These are phyloP conservation scores for Seira musarum DNA, from an alignment of 2,888 invertebrate species.

Conservation along the genomic window DNA sequence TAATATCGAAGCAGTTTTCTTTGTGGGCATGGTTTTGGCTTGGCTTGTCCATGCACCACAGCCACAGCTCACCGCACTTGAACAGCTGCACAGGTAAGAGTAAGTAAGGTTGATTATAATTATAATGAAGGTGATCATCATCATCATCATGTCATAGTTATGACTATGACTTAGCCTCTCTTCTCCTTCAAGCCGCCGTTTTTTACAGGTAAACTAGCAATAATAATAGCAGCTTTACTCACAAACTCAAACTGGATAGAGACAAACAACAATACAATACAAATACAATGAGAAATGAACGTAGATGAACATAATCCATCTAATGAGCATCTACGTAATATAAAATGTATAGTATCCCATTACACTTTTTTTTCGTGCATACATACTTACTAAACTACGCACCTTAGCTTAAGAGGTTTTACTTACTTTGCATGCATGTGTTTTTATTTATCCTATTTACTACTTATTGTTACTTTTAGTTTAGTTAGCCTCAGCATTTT, in stretches of 20 bases:
- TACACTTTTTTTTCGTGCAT: too few relatives aligned
- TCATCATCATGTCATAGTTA: not conserved
- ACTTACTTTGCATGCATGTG: conserved; percentile 14
- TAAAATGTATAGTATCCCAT: conserved; percentile 20
- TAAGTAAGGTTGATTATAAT: not conserved
- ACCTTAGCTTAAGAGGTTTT: not conserved
- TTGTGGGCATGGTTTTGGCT: too few relatives aligned
- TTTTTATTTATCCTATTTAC: conserved; percentile 23
- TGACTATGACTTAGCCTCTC: conserved; percentile 1
- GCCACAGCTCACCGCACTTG: not conserved
- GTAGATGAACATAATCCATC: conserved; percentile 29
- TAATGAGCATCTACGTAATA: conserved; percentile 15
- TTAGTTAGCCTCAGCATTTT: conserved; percentile 18
- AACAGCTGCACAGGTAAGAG: not conserved
- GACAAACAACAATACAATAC: conserved; percentile 17
- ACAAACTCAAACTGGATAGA: not conserved
- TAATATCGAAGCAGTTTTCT: too few relatives aligned
- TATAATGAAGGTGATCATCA: not conserved
- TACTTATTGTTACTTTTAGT: too few relatives aligned
- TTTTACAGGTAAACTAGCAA: not conserved
- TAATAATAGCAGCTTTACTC: not conserved
- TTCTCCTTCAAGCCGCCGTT: not conserved
- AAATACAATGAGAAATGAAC: too few relatives aligned
- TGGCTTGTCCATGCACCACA: too few relatives aligned
- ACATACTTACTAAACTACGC: not conserved